Evolutionary conservation across 1,140 invertebrate genomes (phyloP), one percentile per base, ranked within the genome.

Genomic region (Dinoponera quadriceps): DNA sequence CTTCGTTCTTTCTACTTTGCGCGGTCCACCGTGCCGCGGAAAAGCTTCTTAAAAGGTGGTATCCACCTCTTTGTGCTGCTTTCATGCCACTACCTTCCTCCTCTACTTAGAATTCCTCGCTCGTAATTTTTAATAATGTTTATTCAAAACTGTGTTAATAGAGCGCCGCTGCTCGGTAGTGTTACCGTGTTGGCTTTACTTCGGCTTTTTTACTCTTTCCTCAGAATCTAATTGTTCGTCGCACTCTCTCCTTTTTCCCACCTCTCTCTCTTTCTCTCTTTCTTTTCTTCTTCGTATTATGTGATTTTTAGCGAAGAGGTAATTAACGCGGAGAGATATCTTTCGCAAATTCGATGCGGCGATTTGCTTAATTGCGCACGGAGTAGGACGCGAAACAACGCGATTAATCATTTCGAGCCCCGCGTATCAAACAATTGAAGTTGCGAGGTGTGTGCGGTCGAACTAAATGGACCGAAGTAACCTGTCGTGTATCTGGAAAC

Each of bases 351-450:
- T 72, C 22, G 4, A 49, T 16, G 14, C 4, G 38, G 22, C 51
- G 65, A 54, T 71, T 69, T 22, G 75, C 65, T 80, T 71, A 71
- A 80, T 80, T 71, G 65, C 69, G 20, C n/a, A 33, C 65, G 75
- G 38, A 3, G 38, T 80, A 51, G 51, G 69, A 80, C 75, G 75
- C 65, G 65, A 80, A 44, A 80, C 69, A 65, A 80, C 65, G 57
- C 65, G 63, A 80, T 80, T 80, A 80, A 80, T 80, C 75, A 80
- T 80, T 80, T 80, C 69, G 65, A 80, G 75, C 74, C 29, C 62
- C 57, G 63, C 75, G 75, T 80, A 80, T 80, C 65, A 80, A 80
- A 80, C 75, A 80, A 80, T 80, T 80, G 75, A 80, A 80, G 75
- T 80, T 57, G 75, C 65, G 75, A 80, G 75, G 33, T 57, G 44